These are phyloP conservation scores for Meandrusa payeni DNA, from an alignment of 2,888 invertebrate genomes.

Conservation along the genomic window DNA sequence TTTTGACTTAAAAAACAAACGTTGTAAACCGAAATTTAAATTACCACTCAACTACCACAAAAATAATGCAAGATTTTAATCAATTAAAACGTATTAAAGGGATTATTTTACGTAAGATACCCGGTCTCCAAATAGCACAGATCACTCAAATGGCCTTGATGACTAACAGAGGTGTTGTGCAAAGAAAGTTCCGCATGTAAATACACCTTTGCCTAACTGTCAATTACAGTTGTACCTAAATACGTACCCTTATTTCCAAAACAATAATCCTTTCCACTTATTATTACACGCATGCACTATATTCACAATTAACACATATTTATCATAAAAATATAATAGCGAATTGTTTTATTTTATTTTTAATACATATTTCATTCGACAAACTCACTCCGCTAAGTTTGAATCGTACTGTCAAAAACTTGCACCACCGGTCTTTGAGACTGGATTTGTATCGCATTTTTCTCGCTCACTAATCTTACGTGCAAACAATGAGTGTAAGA, in stretches of 20 bases:
- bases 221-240: conserved; percentile 36
- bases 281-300: conserved; percentile 26
- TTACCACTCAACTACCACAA: no score
- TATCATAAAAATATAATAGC: conserved; percentile 29
- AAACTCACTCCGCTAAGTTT: conserved; percentile 56
- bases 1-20: no score
- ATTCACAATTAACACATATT: conserved; percentile 29
- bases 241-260: conserved; percentile 37
- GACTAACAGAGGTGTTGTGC: conserved; percentile 53
- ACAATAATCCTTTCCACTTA: conserved; percentile 28
- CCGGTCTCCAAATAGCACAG: conserved; percentile 9
- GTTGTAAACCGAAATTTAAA: no score
- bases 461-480: conserved; percentile 34
- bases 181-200: conserved; percentile 59
- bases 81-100: no score
- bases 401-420: conserved; percentile 76
- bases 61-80: no score
- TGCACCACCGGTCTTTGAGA: conserved; percentile 68
- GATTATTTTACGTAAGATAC: neutral
- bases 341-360: conserved; percentile 39
- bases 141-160: conserved; percentile 54
- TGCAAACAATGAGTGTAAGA: conserved; percentile 29
- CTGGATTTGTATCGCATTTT: conserved; percentile 46
- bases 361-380: conserved; percentile 48
- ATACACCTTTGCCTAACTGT: conserved; percentile 45